phyloP scores from a whole-genome alignment of 2,888 invertebrate genomes.

The Axea sp. region DNA sequence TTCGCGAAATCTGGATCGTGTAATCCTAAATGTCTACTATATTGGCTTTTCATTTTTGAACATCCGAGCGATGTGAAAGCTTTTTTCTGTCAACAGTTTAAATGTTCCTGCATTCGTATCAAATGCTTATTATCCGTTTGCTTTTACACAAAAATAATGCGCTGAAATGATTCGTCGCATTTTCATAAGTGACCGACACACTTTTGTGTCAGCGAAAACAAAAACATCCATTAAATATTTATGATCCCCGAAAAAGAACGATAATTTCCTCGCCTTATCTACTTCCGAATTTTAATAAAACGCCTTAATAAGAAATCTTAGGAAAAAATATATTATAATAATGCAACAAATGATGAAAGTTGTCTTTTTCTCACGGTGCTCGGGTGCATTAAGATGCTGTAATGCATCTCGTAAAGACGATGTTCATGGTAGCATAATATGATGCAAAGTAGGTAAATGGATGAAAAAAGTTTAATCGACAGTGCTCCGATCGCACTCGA shows the following conservation, averaged over 20 bases:
- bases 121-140: background rate
- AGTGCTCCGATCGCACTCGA: constrained; percentile 58
- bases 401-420: constrained; percentile 60
- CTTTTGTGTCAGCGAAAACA: background rate
- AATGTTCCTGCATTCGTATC: background rate
- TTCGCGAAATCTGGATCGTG: constrained; percentile 11
- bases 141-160: background rate
- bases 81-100: background rate
- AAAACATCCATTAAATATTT: constrained; percentile 21
- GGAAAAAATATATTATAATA: constrained; percentile 46
- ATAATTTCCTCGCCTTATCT: constrained; percentile 24
- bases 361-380: constrained; percentile 62
- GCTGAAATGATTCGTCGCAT: background rate
- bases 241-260: constrained; percentile 1
- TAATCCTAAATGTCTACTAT: constrained; percentile 15
- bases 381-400: constrained; percentile 55
- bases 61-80: background rate
- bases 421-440: constrained; percentile 61
- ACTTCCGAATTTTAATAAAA: constrained; percentile 44
- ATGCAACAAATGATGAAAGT: constrained; percentile 54
- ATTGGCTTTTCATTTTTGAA: constrained; percentile 18
- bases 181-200: background rate
- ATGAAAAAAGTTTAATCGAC: constrained; percentile 59
- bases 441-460: constrained; percentile 62
- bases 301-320: constrained; percentile 46